These are phyloP conservation scores for Delichon dasypus DNA, from an alignment of 2,797 vertebrate genomes.

Conservation along the genomic window DNA sequence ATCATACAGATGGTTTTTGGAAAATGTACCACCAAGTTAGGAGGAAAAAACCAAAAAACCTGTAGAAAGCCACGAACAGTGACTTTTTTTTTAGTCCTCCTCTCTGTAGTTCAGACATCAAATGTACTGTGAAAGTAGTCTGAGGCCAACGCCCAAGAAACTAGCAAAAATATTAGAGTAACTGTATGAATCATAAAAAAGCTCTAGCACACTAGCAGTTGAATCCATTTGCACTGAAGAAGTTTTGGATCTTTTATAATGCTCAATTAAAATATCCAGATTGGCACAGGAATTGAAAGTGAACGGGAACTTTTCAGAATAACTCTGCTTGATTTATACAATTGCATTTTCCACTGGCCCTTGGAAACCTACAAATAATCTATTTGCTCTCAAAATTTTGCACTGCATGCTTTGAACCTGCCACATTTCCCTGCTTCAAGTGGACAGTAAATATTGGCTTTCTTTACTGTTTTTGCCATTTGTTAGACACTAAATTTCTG, in stretches of 20 bases:
- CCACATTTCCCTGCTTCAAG: background rate
- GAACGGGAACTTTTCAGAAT: background rate
- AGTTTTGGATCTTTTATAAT: background rate
- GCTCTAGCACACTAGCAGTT: background rate
- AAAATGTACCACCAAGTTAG: background rate
- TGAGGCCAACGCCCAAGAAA: background rate
- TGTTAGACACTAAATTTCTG: background rate
- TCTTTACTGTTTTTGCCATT: background rate
- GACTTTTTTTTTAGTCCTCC: no score
- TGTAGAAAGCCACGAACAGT: constrained; percentile 9
- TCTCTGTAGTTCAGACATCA: background rate
- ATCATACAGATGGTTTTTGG: background rate
- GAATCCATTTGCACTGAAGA: background rate
- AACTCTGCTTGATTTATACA: background rate
- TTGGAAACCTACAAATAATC: background rate
- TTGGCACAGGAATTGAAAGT: background rate
- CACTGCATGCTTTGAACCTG: background rate
- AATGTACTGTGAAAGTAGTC: background rate
- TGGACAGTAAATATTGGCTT: background rate
- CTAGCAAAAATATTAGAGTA: background rate
- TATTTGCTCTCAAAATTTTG: background rate
- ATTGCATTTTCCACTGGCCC: background rate
- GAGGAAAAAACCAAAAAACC: background rate
- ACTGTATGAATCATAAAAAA: background rate
- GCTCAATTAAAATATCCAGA: background rate